Conservation (phyloP, 2,797 vertebrate species). For the Perodicticus potto region DNA sequence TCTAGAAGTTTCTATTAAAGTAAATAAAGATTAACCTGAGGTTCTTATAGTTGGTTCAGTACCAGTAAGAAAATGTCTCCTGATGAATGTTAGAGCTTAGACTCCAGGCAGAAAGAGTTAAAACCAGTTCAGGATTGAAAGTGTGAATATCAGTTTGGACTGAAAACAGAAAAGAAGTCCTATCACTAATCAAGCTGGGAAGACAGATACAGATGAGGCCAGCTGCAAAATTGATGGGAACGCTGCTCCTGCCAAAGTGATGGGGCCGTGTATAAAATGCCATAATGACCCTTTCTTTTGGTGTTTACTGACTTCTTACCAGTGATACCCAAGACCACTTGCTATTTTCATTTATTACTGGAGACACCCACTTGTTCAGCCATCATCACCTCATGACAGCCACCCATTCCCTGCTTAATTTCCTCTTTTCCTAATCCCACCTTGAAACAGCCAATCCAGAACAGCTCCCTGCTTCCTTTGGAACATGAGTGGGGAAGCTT, state of each 20-base stretch:
- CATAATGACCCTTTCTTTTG: not conserved
- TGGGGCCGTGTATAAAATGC: not conserved
- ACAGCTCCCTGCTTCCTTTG: not conserved
- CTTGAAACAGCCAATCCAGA: not conserved
- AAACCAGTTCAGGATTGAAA: slow-evolving; percentile 52
- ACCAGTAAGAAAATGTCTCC: not conserved
- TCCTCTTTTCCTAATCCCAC: not conserved
- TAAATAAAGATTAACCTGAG: not conserved
- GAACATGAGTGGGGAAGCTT: not conserved
- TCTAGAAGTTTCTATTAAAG: slow-evolving; percentile 15
- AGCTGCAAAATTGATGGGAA: slow-evolving; percentile 11
- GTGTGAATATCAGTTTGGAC: slow-evolving; percentile 32
- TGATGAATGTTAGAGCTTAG: not conserved
- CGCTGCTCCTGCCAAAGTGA: slow-evolving; percentile 4
- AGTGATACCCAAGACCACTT: not conserved
- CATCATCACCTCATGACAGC: not conserved
- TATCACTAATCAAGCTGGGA: not conserved
- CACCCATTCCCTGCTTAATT: not conserved
- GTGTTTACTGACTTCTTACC: slow-evolving; percentile 11
- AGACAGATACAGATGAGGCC: slow-evolving; percentile 14
- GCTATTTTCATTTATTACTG: slow-evolving; percentile 15
- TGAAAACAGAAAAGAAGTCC: not conserved
- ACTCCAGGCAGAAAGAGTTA: slow-evolving; percentile 18
- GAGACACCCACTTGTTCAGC: not conserved
- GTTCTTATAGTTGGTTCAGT: not conserved